A percentile compares a stretch with the other conserved stretches of the same genome.
Conservation (phyloP, 2,797 vertebrate genomes). For the Chromis chromis region DNA sequence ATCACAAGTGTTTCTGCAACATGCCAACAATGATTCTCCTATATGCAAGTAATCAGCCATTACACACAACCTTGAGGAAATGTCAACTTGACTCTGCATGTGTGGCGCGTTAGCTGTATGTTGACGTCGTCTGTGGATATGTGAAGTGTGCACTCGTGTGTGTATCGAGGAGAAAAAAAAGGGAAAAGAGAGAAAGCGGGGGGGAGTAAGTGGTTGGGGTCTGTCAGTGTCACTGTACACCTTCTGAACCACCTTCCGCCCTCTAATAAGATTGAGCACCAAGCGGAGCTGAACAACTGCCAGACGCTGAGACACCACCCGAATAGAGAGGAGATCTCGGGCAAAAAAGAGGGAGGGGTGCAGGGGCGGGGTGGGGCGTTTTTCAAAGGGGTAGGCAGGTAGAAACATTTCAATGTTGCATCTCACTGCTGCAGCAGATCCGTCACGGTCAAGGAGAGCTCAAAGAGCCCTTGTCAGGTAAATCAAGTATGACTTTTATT, state of each 20-base stretch:
- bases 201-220: slow-evolving; percentile 51
- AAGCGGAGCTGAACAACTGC: slow-evolving; percentile 75
- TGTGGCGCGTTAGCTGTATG: slow-evolving; percentile 27
- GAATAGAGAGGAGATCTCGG: slow-evolving; percentile 67
- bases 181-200: background rate
- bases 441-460: slow-evolving; percentile 77
- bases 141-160: slow-evolving; percentile 50
- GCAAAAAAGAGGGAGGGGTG: slow-evolving; percentile 13
- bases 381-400: slow-evolving; percentile 40
- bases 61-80: slow-evolving; percentile 75
- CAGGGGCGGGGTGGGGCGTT: background rate
- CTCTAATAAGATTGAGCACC: slow-evolving; percentile 80
- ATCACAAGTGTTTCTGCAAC: slow-evolving; percentile 56
- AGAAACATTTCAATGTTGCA: slow-evolving; percentile 54
- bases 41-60: slow-evolving; percentile 67
- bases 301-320: slow-evolving; percentile 66
- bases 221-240: slow-evolving; percentile 68
- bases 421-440: slow-evolving; percentile 41
- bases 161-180: slow-evolving; percentile 6
- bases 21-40: slow-evolving; percentile 63
- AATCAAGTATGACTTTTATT: slow-evolving; percentile 85
- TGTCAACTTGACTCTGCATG: slow-evolving; percentile 52
- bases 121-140: slow-evolving; percentile 40
- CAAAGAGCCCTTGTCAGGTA: slow-evolving; percentile 80
- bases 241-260: slow-evolving; percentile 71